These are phyloP conservation scores for Caenorhabditis sp. DNA, from an alignment of 2,888 invertebrate species.

Conservation along the genomic window DNA sequence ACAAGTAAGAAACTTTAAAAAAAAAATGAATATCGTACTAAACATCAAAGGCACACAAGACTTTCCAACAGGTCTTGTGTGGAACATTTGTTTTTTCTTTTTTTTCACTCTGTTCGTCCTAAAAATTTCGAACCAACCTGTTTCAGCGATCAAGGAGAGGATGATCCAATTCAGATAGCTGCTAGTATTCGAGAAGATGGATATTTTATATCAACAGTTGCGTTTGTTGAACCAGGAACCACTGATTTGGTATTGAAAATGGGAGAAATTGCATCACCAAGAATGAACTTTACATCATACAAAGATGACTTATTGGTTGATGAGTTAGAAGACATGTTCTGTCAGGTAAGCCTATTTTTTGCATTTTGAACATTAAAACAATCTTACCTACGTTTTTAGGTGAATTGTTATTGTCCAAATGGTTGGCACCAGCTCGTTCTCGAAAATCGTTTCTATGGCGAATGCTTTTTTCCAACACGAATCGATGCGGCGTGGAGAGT, in stretches of 20 bases:
- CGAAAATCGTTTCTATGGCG: conserved; percentile 31
- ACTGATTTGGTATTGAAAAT: conserved; percentile 19
- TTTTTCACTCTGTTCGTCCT: too few species aligned
- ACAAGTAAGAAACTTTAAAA: conserved; percentile 13
- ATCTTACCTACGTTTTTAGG: conserved; percentile 4
- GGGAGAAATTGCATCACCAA: conserved; percentile 21
- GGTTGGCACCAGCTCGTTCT: conserved; percentile 26
- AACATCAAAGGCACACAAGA: too few species aligned
- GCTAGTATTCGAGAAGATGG: conserved; percentile 20
- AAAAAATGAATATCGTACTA: neutral
- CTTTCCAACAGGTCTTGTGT: too few species aligned
- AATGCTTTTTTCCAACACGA: conserved; percentile 32
- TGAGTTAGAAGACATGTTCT: conserved; percentile 31
- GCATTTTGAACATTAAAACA: neutral
- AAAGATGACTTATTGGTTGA: conserved; percentile 27
- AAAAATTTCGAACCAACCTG: neutral
- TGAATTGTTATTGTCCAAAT: conserved; percentile 41
- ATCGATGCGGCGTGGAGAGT: conserved; percentile 36
- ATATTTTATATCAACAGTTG: conserved; percentile 26
- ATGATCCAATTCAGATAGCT: conserved; percentile 25
- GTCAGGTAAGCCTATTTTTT: conserved; percentile 14
- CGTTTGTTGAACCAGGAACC: conserved; percentile 23
- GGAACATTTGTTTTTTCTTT: too few species aligned
- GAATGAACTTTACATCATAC: conserved; percentile 40
- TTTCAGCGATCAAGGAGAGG: conserved; percentile 30